Conservation (phyloP, 2,888 invertebrate species). For the Linyphia triangularis region DNA sequence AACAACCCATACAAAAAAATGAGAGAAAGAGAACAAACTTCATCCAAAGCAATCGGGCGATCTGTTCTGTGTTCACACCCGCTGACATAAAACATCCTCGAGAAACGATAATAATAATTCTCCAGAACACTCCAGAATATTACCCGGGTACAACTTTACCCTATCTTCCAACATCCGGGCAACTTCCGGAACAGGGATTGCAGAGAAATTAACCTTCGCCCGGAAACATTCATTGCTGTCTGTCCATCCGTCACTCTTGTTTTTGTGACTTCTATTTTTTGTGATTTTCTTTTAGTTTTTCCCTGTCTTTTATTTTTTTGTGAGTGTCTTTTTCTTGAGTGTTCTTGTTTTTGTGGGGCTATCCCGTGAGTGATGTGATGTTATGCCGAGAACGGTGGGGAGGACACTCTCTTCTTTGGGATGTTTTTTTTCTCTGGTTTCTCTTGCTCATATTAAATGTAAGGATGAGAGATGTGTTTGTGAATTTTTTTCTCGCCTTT, state of each 20-base stretch:
- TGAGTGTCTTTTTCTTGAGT: neutral
- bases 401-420: too few species aligned
- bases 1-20: neutral
- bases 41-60: neutral
- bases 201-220: constrained; percentile 49
- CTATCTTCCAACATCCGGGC: neutral
- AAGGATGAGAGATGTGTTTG: too few species aligned
- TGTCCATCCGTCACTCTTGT: constrained; percentile 13
- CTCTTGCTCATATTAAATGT: too few species aligned
- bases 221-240: constrained; percentile 57
- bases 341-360: neutral
- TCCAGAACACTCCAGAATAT: constrained; percentile 4
- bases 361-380: constrained; percentile 24
- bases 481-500: too few species aligned
- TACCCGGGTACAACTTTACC: constrained; percentile 9
- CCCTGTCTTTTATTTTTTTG: neutral
- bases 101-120: constrained; percentile 38
- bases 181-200: constrained; percentile 19
- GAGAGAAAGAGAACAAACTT: neutral
- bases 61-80: neutral
- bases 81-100: constrained; percentile 36
- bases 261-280: neutral
- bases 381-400: constrained; percentile 11
- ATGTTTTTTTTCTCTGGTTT: too few species aligned
- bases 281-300: constrained; percentile 16